A percentile compares a stretch with the other conserved stretches of the same genome.
Evolutionary conservation across 2,888 invertebrate genomes (phyloP).

Genomic region (Agrochola lychnidis): DNA sequence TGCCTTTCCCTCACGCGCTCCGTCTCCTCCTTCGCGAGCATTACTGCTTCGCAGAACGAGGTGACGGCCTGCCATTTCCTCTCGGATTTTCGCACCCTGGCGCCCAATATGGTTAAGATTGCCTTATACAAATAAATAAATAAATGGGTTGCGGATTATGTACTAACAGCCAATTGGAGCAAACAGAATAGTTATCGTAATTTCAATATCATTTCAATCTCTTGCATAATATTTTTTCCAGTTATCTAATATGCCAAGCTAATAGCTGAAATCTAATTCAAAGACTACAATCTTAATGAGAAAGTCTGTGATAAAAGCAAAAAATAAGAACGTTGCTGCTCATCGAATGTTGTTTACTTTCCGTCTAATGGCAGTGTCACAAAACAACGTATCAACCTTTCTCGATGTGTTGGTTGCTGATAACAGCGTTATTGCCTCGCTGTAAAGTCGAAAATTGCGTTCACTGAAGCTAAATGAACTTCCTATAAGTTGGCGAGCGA

Average conservation of each 20-base stretch:
- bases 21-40: too few species aligned
- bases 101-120: too few species aligned
- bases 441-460: conserved; percentile 43
- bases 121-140: background rate
- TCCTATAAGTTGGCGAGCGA: conserved; percentile 15
- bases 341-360: conserved; percentile 54
- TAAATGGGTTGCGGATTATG: background rate
- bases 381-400: conserved; percentile 53
- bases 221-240: background rate
- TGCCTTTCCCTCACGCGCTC: too few species aligned
- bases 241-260: background rate
- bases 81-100: too few species aligned
- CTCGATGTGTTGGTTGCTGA: conserved; percentile 25
- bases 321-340: conserved; percentile 40
- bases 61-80: too few species aligned
- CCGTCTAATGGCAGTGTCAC: conserved; percentile 41
- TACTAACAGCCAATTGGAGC: background rate
- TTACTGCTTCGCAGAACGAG: too few species aligned
- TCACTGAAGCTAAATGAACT: conserved; percentile 23
- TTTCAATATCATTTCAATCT: background rate
- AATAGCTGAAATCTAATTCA: conserved; percentile 16
- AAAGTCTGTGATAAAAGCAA: conserved; percentile 42
- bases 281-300: conserved; percentile 22
- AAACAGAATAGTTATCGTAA: background rate
- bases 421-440: conserved; percentile 31